A percentile compares a stretch with the other conserved stretches of the same genome.
Evolutionary conservation across 2,888 invertebrate species (phyloP).

Genomic region (Orthosia gothica): DNA sequence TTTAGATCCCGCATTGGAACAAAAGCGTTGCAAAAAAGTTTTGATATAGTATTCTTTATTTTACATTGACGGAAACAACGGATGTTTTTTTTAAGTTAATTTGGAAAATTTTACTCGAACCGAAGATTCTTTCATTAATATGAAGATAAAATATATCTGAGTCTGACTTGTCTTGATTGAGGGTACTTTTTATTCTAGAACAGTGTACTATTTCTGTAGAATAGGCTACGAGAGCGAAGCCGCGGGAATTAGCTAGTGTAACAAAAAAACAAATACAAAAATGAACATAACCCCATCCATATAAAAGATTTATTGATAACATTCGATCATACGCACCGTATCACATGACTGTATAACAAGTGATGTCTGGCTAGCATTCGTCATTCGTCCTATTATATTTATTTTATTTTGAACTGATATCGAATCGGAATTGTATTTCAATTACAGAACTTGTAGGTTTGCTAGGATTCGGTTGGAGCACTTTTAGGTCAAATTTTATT

Average conservation of each 20-base stretch:
- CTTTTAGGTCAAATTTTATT: slow-evolving; percentile 1
- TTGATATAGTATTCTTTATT: neutral
- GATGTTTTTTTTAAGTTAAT: too few relatives aligned
- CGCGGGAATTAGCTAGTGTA: neutral
- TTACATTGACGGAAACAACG: too few relatives aligned
- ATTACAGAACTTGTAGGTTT: slow-evolving; percentile 30
- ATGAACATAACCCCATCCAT: slow-evolving; percentile 29
- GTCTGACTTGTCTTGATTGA: too few relatives aligned
- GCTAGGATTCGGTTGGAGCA: neutral
- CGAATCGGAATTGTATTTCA: slow-evolving; percentile 46
- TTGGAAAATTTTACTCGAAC: too few relatives aligned
- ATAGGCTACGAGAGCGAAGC: neutral
- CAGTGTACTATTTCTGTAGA: neutral
- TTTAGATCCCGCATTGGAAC: neutral
- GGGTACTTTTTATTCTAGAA: neutral
- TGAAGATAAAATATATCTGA: too few relatives aligned
- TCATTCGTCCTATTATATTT: slow-evolving; percentile 62
- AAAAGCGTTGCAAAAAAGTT: too few relatives aligned
- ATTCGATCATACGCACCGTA: slow-evolving; percentile 55
- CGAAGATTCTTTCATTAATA: too few relatives aligned
- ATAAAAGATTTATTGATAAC: slow-evolving; percentile 50
- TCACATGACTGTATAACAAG: slow-evolving; percentile 56
- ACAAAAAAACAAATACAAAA: slow-evolving; percentile 15
- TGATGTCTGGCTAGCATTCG: slow-evolving; percentile 59
- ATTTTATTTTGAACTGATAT: slow-evolving; percentile 51